Evolutionary conservation across 2,888 invertebrate species (phyloP).

Genomic region (Belgica antarctica): DNA sequence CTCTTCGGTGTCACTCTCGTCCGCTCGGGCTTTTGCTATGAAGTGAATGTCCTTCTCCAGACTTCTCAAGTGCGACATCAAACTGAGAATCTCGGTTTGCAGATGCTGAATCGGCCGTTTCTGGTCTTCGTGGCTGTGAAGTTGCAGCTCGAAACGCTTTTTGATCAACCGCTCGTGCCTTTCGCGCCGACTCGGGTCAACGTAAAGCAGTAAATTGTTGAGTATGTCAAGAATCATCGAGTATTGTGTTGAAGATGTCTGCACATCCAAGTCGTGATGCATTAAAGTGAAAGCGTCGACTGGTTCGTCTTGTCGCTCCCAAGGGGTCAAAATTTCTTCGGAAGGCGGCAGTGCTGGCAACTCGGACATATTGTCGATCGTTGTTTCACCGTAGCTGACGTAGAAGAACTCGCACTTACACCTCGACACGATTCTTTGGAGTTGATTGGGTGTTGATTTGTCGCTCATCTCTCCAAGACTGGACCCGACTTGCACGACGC

Average conservation of each 20-base stretch:
- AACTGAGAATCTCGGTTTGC: slow-evolving; percentile 74
- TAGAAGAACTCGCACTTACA: slow-evolving; percentile 99
- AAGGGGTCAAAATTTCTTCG: slow-evolving; percentile 68
- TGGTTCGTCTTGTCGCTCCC: slow-evolving; percentile 80
- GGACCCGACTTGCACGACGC: slow-evolving; percentile 72
- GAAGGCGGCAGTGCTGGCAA: slow-evolving; percentile 70
- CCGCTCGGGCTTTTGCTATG: slow-evolving; percentile 75
- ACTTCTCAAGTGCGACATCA: slow-evolving; percentile 77
- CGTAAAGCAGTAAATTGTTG: slow-evolving; percentile 93
- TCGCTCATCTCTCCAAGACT: slow-evolving; percentile 66
- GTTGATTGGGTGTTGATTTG: slow-evolving; percentile 62
- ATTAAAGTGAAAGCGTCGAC: slow-evolving; percentile 96
- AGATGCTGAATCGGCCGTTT: slow-evolving; percentile 85
- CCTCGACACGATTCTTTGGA: slow-evolving; percentile 94
- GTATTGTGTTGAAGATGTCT: slow-evolving; percentile 91
- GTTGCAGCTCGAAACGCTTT: slow-evolving; percentile 90
- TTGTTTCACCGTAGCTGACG: slow-evolving; percentile 84
- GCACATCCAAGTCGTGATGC: slow-evolving; percentile 98
- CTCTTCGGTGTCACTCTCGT: slow-evolving; percentile 62
- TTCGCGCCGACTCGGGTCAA: slow-evolving; percentile 92
- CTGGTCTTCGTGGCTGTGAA: slow-evolving; percentile 89
- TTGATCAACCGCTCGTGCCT: slow-evolving; percentile 65
- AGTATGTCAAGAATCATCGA: slow-evolving; percentile 97
- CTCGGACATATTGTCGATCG: slow-evolving; percentile 55
- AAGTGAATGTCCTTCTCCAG: slow-evolving; percentile 88